A percentile compares a stretch with the other conserved stretches of the same genome.
Conservation (phyloP, 2,797 vertebrate genomes). For the Pampus argenteus region DNA sequence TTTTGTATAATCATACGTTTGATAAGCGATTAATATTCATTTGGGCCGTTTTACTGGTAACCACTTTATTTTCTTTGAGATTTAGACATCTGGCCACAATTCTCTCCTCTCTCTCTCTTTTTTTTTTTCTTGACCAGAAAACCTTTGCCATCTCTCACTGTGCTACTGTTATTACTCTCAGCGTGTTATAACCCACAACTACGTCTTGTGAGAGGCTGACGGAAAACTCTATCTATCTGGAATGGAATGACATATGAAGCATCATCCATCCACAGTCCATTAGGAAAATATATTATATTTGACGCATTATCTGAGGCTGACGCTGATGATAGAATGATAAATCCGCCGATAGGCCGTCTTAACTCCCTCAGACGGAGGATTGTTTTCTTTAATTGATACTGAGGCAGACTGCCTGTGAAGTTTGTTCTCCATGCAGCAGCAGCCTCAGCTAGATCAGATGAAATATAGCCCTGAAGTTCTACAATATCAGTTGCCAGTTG, state of each 20-base stretch:
- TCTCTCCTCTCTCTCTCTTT: no score
- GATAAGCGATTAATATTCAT: conserved; percentile 7
- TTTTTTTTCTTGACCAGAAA: conserved; percentile 25
- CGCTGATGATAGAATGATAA: conserved; percentile 42
- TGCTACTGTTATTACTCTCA: conserved; percentile 18
- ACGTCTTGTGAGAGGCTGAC: conserved; percentile 22
- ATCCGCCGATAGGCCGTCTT: conserved; percentile 46
- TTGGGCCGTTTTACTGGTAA: neutral
- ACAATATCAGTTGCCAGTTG: conserved; percentile 29
- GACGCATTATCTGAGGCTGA: conserved; percentile 56
- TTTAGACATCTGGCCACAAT: neutral
- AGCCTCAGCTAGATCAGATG: conserved; percentile 22
- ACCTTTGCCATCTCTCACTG: conserved; percentile 9
- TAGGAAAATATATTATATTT: conserved; percentile 53
- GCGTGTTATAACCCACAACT: conserved; percentile 30
- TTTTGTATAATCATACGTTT: conserved; percentile 1
- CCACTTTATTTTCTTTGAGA: conserved; percentile 4
- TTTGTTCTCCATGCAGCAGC: conserved; percentile 31
- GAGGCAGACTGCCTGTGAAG: conserved; percentile 26
- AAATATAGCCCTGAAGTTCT: conserved; percentile 56
- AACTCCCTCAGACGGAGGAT: conserved; percentile 43
- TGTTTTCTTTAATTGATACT: conserved; percentile 60
- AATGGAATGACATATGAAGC: conserved; percentile 52
- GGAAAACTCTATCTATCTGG: conserved; percentile 40
- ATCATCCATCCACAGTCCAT: conserved; percentile 34